These are phyloP conservation scores for Platerodrilus igneus DNA, from an alignment of 2,888 invertebrate species.

Conservation along the genomic window DNA sequence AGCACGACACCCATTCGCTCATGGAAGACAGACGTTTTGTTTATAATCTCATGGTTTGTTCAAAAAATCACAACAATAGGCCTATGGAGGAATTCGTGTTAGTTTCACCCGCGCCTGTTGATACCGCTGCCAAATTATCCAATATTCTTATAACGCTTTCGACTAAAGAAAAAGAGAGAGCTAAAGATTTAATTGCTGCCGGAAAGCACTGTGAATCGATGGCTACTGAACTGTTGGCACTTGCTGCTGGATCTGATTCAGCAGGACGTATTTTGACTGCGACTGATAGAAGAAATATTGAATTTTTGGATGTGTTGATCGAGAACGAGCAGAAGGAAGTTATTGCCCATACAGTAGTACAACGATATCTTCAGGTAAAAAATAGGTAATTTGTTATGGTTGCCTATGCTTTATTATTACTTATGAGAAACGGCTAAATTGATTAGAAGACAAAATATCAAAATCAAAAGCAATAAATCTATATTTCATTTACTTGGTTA, in stretches of 20 bases:
- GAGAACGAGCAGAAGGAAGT: slow-evolving; percentile 99
- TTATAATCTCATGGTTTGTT: slow-evolving; percentile 97
- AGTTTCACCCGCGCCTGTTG: slow-evolving; percentile 98
- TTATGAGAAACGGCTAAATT: too few species aligned
- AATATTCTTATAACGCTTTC: slow-evolving; percentile 85
- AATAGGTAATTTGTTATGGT: slow-evolving; percentile 53
- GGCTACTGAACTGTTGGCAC: slow-evolving; percentile 92
- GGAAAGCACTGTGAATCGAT: slow-evolving; percentile 95
- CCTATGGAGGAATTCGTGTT: slow-evolving; percentile 97
- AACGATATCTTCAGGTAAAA: slow-evolving; percentile 89
- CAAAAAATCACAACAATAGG: slow-evolving; percentile 91
- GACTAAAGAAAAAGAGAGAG: slow-evolving; percentile 95
- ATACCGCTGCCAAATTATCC: slow-evolving; percentile 96
- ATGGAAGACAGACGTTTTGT: slow-evolving; percentile 99
- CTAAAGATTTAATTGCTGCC: slow-evolving; percentile 92
- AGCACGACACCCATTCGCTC: slow-evolving; percentile 93
- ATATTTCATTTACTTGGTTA: too few species aligned
- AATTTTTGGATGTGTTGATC: slow-evolving; percentile 93
- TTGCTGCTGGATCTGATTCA: slow-evolving; percentile 91
- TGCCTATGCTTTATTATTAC: slow-evolving; percentile 1
- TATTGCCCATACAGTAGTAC: slow-evolving; percentile 95
- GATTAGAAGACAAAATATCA: too few species aligned
- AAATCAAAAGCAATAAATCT: too few species aligned
- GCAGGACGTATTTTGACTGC: slow-evolving; percentile 93
- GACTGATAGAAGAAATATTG: slow-evolving; percentile 88